Percentiles rank a stretch among this genome's conserved stretches.
Evolutionary conservation across 2,113 vertebrate genomes (phyloP).

Genomic region (Raja brachyura): DNA sequence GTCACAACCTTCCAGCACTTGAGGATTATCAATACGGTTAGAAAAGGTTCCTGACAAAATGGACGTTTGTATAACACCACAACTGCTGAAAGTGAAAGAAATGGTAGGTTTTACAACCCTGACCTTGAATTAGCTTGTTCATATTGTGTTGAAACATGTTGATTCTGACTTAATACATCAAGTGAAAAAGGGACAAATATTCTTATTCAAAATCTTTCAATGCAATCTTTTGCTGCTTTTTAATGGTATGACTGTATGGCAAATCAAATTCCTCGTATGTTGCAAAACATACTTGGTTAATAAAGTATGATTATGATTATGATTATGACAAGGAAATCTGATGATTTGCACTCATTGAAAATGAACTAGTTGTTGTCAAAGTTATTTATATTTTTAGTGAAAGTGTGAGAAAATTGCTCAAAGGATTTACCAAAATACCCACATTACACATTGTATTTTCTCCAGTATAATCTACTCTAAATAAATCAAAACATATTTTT

Average conservation of each 20-base stretch:
- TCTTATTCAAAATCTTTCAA: conserved; percentile 6
- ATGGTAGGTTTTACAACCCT: not conserved
- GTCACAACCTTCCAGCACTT: conserved; percentile 16
- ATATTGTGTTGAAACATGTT: conserved; percentile 24
- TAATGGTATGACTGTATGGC: too few species aligned
- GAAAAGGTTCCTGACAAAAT: conserved; percentile 12
- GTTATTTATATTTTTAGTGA: not conserved
- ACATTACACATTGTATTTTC: not conserved
- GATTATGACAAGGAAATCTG: not conserved
- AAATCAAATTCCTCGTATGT: too few species aligned
- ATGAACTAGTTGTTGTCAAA: not conserved
- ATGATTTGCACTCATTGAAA: not conserved
- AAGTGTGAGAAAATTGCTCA: not conserved
- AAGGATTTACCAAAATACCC: not conserved
- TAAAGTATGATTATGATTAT: too few species aligned
- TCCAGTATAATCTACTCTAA: not conserved
- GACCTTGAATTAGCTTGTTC: conserved; percentile 35
- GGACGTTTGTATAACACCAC: not conserved
- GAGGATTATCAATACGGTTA: not conserved
- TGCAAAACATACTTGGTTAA: too few species aligned
- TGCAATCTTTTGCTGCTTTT: too few species aligned
- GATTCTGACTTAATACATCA: not conserved
- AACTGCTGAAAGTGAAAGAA: not conserved
- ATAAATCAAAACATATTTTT: not conserved
- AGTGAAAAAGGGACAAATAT: conserved; percentile 3